A percentile compares a stretch with the other conserved stretches of the same genome.
Conservation (phyloP, 2,113 vertebrate genomes). For the Odontesthes bonariensis region DNA sequence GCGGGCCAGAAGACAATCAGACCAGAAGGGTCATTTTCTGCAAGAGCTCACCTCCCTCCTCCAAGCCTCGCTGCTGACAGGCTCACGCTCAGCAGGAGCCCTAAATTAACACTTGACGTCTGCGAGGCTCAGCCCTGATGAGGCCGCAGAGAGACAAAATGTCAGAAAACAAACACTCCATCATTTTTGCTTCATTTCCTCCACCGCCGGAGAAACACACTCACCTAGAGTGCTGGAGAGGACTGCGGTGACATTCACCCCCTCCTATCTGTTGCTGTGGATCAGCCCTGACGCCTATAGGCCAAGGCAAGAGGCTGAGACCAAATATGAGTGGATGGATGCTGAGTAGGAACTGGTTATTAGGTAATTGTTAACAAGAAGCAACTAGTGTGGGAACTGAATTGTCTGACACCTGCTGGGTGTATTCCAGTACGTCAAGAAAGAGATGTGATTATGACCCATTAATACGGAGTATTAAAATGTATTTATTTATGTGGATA, state of each 20-base stretch:
- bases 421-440: conserved; percentile 1
- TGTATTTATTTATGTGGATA: not conserved
- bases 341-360: conserved; percentile 42
- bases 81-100: conserved; percentile 88
- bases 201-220: conserved; percentile 83
- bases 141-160: conserved; percentile 82
- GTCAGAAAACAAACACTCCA: conserved; percentile 91
- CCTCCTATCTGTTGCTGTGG: conserved; percentile 76
- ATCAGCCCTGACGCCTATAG: conserved; percentile 77
- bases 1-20: conserved; percentile 87
- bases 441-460: not conserved
- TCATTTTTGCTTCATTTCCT: conserved; percentile 91
- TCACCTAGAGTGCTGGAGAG: conserved; percentile 87
- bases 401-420: conserved; percentile 61
- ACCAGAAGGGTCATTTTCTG: conserved; percentile 93
- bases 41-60: conserved; percentile 89
- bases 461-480: not conserved
- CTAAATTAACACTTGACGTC: conserved; percentile 91
- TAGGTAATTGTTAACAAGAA: conserved; percentile 40
- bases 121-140: conserved; percentile 86
- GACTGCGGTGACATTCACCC: conserved; percentile 81
- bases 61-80: conserved; percentile 83
- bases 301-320: conserved; percentile 79
- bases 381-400: conserved; percentile 19
- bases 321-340: conserved; percentile 45